phyloP scores from a whole-genome alignment of 2,797 vertebrate genomes.

The Myotis daubentonii region DNA sequence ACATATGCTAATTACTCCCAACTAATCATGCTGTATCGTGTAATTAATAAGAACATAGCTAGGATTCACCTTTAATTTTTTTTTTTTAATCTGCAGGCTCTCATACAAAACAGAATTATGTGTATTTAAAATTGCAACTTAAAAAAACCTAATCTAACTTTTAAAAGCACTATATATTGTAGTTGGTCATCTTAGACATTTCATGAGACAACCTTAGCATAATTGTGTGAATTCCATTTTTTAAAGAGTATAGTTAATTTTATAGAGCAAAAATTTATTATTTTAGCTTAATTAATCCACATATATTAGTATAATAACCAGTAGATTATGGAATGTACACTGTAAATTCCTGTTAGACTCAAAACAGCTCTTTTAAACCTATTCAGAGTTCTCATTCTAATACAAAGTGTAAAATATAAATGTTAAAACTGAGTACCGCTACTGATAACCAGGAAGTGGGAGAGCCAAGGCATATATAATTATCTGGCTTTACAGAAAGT shows the following conservation, averaged over 20 bases:
- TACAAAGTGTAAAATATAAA: slow-evolving; percentile 74
- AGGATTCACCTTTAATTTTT: slow-evolving; percentile 60
- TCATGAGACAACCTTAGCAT: slow-evolving; percentile 61
- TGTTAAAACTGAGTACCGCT: slow-evolving; percentile 68
- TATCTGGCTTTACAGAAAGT: slow-evolving; percentile 83
- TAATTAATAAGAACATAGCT: slow-evolving; percentile 77
- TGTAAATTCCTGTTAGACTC: slow-evolving; percentile 72
- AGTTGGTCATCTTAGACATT: slow-evolving; percentile 59
- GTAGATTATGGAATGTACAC: slow-evolving; percentile 66
- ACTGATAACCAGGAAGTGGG: slow-evolving; percentile 71
- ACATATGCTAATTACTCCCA: slow-evolving; percentile 69
- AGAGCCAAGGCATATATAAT: slow-evolving; percentile 81
- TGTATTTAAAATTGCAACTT: slow-evolving; percentile 53
- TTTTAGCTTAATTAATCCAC: slow-evolving; percentile 76
- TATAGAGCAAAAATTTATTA: slow-evolving; percentile 63
- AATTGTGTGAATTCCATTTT: slow-evolving; percentile 44
- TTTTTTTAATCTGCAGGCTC: neutral
- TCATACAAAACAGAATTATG: slow-evolving; percentile 33
- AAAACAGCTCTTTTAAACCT: slow-evolving; percentile 75
- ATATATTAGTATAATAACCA: slow-evolving; percentile 76
- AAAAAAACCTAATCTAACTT: slow-evolving; percentile 52
- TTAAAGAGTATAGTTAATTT: slow-evolving; percentile 49
- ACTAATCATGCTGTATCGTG: slow-evolving; percentile 71
- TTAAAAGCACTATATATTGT: slow-evolving; percentile 41
- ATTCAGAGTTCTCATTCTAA: slow-evolving; percentile 74